Conservation (phyloP, 2,113 vertebrate genomes). For the Zosterops pallidus region DNA sequence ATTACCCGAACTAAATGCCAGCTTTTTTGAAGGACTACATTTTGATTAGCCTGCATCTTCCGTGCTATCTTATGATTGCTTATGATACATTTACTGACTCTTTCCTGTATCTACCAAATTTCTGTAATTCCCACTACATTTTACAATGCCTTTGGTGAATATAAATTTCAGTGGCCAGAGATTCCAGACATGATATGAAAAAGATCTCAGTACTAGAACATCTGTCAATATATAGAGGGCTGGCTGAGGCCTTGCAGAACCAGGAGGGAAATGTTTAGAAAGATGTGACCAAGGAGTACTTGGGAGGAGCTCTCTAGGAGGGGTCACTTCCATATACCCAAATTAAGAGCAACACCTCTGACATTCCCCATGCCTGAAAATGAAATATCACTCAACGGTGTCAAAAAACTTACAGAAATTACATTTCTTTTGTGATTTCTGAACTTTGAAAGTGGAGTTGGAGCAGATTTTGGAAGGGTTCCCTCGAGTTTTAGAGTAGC, state of each 20-base stretch:
- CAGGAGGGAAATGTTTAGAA: not conserved
- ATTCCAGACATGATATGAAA: not conserved
- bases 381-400: accelerated
- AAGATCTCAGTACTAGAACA: not conserved
- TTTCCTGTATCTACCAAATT: not conserved
- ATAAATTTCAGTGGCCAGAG: not conserved
- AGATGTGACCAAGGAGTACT: not conserved
- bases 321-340: not conserved
- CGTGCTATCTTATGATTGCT: not conserved
- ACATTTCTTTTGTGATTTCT: not conserved
- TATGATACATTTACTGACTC: not conserved
- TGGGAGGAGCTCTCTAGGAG: not conserved
- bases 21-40: not conserved
- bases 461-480: not conserved
- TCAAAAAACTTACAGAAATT: not conserved
- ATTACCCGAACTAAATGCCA: not conserved
- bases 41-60: not conserved
- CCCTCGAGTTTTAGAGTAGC: not conserved
- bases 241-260: not conserved
- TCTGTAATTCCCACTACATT: not conserved
- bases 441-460: not conserved
- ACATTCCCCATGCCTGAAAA: not conserved
- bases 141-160: not conserved
- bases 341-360: not conserved
- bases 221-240: not conserved